Evolutionary conservation across 2,113 vertebrate species (phyloP).

Genomic region (Aplodontia rufa): DNA sequence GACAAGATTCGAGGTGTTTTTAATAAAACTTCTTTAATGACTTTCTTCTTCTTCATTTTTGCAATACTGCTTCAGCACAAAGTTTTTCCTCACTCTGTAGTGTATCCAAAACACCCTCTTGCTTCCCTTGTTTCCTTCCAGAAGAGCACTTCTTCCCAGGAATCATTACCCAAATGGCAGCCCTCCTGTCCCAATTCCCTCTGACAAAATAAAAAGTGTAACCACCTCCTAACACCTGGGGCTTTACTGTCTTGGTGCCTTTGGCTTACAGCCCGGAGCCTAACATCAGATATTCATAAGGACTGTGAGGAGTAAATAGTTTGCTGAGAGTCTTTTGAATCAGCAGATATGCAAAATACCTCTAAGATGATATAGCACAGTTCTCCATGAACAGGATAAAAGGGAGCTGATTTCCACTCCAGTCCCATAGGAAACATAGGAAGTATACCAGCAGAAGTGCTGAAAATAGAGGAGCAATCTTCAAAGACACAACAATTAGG

Average conservation of each 20-base stretch:
- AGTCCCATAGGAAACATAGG: not conserved
- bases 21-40: not conserved
- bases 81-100: not conserved
- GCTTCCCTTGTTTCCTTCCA: not conserved
- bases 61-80: not conserved
- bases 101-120: not conserved
- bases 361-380: not conserved
- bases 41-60: not conserved
- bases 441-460: not conserved
- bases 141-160: not conserved
- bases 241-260: not conserved
- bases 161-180: not conserved
- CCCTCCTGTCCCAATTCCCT: not conserved
- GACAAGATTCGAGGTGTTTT: slow-evolving; percentile 53
- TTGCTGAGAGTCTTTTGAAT: not conserved
- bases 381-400: slow-evolving; percentile 16
- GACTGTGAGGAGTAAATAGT: not conserved
- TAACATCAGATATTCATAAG: not conserved
- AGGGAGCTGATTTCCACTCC: not conserved
- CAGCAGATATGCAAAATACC: not conserved
- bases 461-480: not conserved
- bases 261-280: not conserved
- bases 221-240: not conserved
- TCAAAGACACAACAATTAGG: not conserved
- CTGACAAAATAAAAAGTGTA: not conserved